Evolutionary conservation across 2,797 vertebrate genomes (phyloP), one percentile per base, ranked within the genome.

Genomic region (Pseudomugil tenellus): DNA sequence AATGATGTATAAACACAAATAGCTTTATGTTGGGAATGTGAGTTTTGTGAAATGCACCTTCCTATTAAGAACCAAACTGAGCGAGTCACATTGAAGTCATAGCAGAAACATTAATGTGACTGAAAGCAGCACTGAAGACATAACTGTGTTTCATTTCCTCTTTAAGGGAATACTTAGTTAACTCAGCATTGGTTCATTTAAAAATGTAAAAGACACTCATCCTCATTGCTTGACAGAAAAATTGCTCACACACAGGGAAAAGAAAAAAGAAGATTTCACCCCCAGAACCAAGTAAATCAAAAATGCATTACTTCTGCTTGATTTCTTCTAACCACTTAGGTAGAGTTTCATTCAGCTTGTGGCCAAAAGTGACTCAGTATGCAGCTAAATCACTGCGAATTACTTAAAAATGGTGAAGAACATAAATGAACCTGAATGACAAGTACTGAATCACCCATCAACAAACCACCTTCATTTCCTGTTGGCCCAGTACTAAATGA

Each of bases 311-410:
- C 56, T 16, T 46, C 51, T 32, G 53, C 37, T 58, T 57, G 35
- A 64, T 72, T 85, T 70, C 56, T 64, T 77, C 31, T 28, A 34
- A 66, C 57, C 66, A 64, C 76, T 83, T 72, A 72, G 76, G 78
- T 77, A 69, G 62, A 67, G 70, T 84, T 88, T 74, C 83, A 79
- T 29, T 2, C 16, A 75, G 58, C 32, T 43, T 0, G 9, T 32
- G 61, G 80, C 84, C 84, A 90, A 84, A 70, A 68, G 67, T 84
- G 84, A 88, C 81, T 87, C 86, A 84, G 72, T 53, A 60, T 82
- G 85, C 70, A 65, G 61, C 81, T 63, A 67, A 72, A 86, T 90
- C 84, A 82, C 29, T 0, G 10, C 3, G 69, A 85, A 84, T 87
- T 76, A 77, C 61, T 62, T 53, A 56, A 77, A 79, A 84, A 79